Conservation (phyloP, 2,888 invertebrate species). For the Drosophila anomalata region DNA sequence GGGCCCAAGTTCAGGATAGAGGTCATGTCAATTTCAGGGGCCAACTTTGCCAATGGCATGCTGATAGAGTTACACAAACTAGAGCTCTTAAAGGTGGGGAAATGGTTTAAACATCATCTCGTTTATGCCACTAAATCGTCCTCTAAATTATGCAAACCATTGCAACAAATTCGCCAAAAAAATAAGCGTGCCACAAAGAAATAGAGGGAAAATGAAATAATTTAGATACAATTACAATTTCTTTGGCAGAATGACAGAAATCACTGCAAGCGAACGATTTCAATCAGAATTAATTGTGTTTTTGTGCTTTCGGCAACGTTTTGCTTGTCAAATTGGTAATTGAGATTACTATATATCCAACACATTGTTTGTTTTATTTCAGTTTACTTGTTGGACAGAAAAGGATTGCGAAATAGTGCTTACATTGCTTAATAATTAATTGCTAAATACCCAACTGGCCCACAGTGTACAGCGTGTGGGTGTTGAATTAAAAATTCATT, state of each 20-base stretch:
- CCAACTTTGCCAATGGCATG: background rate
- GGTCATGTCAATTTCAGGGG: constrained; percentile 1
- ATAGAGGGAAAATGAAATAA: constrained; percentile 8
- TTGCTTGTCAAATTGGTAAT: constrained; percentile 25
- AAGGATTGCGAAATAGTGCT: background rate
- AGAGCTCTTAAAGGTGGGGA: background rate
- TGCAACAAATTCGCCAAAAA: constrained; percentile 8
- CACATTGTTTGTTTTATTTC: background rate
- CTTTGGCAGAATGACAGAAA: constrained; percentile 49
- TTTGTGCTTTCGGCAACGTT: constrained; percentile 4
- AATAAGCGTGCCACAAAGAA: constrained; percentile 25
- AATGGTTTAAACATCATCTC: background rate
- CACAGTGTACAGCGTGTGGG: background rate
- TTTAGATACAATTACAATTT: constrained; percentile 29
- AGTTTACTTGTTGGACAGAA: background rate
- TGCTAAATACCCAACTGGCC: constrained; percentile 3
- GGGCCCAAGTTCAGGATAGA: background rate
- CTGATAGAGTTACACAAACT: background rate
- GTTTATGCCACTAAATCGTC: constrained; percentile 15
- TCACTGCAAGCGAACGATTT: constrained; percentile 44
- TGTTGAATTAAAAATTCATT: constrained; percentile 29
- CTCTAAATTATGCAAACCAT: constrained; percentile 22
- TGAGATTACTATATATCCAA: constrained; percentile 12
- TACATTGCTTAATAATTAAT: constrained; percentile 11
- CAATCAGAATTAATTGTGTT: constrained; percentile 60